A percentile compares a stretch with the other conserved stretches of the same genome.
Conservation (phyloP, 92 coral and sea anemone genomes). For the Paramuricea clavata region DNA sequence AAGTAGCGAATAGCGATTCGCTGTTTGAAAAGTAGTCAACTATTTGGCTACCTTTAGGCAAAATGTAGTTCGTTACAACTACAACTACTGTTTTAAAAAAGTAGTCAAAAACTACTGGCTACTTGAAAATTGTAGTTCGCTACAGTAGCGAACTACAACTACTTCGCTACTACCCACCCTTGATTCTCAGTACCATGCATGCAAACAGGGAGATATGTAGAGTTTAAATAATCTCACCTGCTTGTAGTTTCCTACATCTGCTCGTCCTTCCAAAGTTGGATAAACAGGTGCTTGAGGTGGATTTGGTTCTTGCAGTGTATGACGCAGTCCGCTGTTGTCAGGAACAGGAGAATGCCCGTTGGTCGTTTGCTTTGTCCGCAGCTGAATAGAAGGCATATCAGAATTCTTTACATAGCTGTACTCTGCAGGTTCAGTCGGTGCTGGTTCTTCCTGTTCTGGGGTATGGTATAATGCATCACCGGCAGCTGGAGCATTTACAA, state of each 20-base stretch:
- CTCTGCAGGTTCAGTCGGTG: neutral
- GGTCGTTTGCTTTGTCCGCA: neutral
- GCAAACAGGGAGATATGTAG: neutral
- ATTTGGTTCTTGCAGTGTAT: slow-evolving; percentile 4
- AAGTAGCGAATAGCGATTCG: no score
- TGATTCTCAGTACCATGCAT: neutral
- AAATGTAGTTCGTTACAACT: no score
- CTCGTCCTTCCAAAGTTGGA: slow-evolving; percentile 4
- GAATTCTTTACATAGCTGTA: slow-evolving; percentile 4
- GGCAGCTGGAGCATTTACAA: no score
- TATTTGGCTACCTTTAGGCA: no score
- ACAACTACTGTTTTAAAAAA: no score
- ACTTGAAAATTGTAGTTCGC: no score
- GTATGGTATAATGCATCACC: slow-evolving; percentile 5
- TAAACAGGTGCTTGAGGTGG: neutral
- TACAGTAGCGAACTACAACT: no score
- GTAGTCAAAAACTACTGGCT: no score
- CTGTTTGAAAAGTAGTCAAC: no score
- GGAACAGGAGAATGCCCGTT: neutral
- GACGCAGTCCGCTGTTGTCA: neutral
- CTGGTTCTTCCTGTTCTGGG: neutral
- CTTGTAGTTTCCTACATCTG: neutral
- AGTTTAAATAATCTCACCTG: neutral
- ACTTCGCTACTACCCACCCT: no score
- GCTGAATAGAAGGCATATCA: neutral